Evolutionary conservation across 2,888 invertebrate genomes (phyloP).

Genomic region (Eupithecia pulchellata): DNA sequence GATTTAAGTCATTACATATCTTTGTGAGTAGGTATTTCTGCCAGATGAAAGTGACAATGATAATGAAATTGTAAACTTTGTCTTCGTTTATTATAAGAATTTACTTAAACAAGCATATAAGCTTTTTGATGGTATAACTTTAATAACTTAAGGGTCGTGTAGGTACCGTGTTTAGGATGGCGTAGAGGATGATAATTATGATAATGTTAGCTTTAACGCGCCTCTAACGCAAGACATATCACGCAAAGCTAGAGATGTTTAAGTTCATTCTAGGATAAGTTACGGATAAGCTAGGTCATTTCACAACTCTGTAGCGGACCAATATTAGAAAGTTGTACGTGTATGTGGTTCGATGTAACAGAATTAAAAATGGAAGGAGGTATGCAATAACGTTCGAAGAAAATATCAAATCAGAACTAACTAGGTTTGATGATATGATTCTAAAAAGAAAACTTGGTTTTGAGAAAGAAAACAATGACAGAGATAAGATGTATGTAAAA

Average conservation of each 20-base stretch:
- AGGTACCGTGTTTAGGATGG: constrained; percentile 52
- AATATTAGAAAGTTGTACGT: constrained; percentile 85
- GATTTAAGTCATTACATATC: constrained; percentile 77
- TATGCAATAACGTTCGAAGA: constrained; percentile 28
- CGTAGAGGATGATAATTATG: constrained; percentile 51
- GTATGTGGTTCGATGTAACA: constrained; percentile 65
- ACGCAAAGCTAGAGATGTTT: constrained; percentile 80
- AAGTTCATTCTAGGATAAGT: constrained; percentile 79
- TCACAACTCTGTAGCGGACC: constrained; percentile 84
- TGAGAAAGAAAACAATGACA: constrained; percentile 14
- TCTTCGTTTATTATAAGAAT: constrained; percentile 56
- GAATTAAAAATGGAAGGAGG: constrained; percentile 31
- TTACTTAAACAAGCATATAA: constrained; percentile 48
- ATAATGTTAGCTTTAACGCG: constrained; percentile 74
- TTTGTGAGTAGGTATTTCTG: constrained; percentile 64
- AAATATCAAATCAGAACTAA: constrained; percentile 28
- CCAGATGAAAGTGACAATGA: constrained; percentile 53
- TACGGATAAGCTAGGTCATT: constrained; percentile 78
- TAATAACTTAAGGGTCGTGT: constrained; percentile 42
- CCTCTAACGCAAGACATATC: constrained; percentile 84
- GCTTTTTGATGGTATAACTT: constrained; percentile 49
- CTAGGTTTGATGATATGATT: constrained; percentile 16
- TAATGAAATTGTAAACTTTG: constrained; percentile 53
- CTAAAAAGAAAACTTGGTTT: constrained; percentile 15
- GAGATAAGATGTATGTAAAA: constrained; percentile 29